phyloP scores from a whole-genome alignment of 2,888 invertebrate species.

The Heliconius hortense region DNA sequence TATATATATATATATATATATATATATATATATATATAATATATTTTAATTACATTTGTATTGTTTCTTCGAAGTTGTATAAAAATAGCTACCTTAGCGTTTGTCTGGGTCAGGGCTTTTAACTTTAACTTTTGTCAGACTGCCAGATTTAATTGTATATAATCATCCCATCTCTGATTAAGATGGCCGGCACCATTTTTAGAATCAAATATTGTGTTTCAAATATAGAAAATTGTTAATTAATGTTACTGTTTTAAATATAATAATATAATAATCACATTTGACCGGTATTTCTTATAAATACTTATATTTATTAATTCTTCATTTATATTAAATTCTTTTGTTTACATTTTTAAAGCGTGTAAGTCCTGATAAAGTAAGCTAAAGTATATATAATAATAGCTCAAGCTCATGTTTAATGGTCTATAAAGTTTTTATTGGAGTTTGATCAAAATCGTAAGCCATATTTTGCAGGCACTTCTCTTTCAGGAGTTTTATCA shows the following conservation, averaged over 20 bases:
- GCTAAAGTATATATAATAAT: background rate
- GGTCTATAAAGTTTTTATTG: constrained; percentile 6
- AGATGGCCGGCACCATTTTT: background rate
- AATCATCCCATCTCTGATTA: constrained; percentile 15
- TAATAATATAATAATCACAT: background rate
- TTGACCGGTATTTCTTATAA: background rate
- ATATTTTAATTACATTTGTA: background rate
- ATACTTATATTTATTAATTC: background rate
- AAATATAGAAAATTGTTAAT: background rate
- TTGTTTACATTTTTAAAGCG: background rate
- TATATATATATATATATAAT: too few species aligned
- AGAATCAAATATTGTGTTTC: background rate
- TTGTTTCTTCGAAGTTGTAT: constrained; percentile 13
- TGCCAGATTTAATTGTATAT: constrained; percentile 27
- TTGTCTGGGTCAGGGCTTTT: constrained; percentile 35
- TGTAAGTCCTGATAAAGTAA: background rate
- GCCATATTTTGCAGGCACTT: background rate
- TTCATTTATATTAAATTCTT: background rate
- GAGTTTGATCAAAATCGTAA: background rate
- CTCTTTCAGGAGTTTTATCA: background rate
- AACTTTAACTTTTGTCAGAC: constrained; percentile 32
- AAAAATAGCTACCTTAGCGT: constrained; percentile 27
- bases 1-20: too few species aligned
- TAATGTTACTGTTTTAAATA: background rate
- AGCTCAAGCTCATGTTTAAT: background rate